Percentiles rank a stretch among this genome's conserved stretches.
phyloP scores from a whole-genome alignment of 2,113 vertebrate species.

The cat (Felis catus) region DNA sequence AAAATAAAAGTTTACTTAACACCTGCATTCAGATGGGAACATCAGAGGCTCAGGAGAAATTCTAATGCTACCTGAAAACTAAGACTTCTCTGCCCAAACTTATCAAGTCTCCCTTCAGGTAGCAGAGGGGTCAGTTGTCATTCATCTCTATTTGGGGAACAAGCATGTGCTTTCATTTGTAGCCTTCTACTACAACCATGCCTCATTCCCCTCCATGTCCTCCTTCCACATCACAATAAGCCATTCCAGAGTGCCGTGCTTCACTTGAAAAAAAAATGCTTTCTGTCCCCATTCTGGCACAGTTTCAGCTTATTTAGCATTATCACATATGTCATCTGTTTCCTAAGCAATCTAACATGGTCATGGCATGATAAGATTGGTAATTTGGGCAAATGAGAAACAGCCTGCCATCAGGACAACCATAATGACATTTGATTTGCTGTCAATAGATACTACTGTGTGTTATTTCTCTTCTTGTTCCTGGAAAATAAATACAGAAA shows the following conservation, averaged over 20 bases:
- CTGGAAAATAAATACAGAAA: constrained; percentile 22
- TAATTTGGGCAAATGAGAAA: constrained; percentile 70
- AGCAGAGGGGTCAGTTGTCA: not conserved
- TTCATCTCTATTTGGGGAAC: not conserved
- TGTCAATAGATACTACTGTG: constrained; percentile 54
- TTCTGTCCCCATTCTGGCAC: constrained; percentile 75
- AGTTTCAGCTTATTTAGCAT: constrained; percentile 62
- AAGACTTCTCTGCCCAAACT: not conserved
- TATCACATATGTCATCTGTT: constrained; percentile 64
- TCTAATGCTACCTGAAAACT: not conserved
- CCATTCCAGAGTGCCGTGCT: constrained; percentile 17
- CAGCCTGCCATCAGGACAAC: constrained; percentile 55
- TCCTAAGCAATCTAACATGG: constrained; percentile 51
- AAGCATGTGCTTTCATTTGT: constrained; percentile 50
- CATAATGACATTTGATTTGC: constrained; percentile 65
- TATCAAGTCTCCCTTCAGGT: not conserved
- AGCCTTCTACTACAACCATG: not conserved
- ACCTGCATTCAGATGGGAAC: not conserved
- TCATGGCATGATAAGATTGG: constrained; percentile 43
- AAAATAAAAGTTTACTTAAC: not conserved
- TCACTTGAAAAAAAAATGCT: constrained; percentile 75
- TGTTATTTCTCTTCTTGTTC: constrained; percentile 34
- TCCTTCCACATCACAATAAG: not conserved
- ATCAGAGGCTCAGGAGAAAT: not conserved
- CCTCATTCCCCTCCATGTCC: not conserved